Percentiles rank a stretch among this genome's conserved stretches.
Conservation (phyloP, 2,888 invertebrate genomes). For the Drosophila robusta region DNA sequence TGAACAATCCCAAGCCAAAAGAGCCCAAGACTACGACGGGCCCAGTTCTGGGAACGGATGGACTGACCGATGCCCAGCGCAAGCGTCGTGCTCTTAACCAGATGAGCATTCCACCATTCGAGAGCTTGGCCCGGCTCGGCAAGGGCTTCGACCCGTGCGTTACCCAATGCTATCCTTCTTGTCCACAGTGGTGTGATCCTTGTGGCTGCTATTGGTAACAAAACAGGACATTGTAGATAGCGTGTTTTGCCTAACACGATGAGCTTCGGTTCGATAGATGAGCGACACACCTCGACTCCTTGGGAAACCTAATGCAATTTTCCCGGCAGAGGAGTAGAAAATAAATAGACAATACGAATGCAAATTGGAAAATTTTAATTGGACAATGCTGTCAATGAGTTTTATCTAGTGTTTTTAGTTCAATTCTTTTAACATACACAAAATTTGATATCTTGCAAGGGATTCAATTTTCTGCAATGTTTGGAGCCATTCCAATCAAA, state of each 20-base stretch:
- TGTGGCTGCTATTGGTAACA: conserved; percentile 14
- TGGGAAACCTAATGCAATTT: not conserved
- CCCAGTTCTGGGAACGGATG: conserved; percentile 46
- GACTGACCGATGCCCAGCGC: conserved; percentile 54
- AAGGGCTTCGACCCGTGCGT: conserved; percentile 52
- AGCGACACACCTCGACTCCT: too few species aligned
- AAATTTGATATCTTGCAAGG: too few species aligned
- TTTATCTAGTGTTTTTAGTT: conserved; percentile 6
- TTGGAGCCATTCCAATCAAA: too few species aligned
- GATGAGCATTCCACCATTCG: conserved; percentile 56
- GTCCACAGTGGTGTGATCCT: conserved; percentile 7
- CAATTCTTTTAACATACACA: too few species aligned
- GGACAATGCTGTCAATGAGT: conserved; percentile 6
- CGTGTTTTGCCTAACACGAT: not conserved
- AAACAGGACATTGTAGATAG: not conserved
- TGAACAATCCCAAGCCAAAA: not conserved
- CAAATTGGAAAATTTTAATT: not conserved
- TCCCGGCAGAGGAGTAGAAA: not conserved
- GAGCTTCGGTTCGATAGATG: not conserved
- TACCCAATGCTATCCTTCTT: conserved; percentile 18
- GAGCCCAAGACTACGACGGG: conserved; percentile 5
- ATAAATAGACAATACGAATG: too few species aligned
- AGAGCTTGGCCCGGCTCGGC: conserved; percentile 61
- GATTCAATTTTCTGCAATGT: too few species aligned
- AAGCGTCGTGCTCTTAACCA: conserved; percentile 42